Evolutionary conservation across 1,140 invertebrate genomes (phyloP), one percentile per base, ranked within the genome.

Genomic region (Oncopeltus fasciatus): DNA sequence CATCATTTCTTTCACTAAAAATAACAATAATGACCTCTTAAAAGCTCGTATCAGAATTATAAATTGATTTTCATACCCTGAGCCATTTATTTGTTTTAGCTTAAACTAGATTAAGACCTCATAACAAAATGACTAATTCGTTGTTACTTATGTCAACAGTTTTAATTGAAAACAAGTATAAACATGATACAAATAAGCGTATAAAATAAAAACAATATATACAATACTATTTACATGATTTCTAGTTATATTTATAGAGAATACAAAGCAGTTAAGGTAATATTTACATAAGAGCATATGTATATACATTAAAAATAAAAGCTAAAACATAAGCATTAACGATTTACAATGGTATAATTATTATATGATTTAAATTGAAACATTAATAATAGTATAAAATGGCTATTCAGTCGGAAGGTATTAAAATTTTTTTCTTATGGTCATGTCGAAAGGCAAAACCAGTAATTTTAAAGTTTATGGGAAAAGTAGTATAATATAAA

Each of bases 171-270:
- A 24, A 53, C 49, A 53, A 24, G 26, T 24, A 24, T 53, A 16
- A 26, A 16, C 24, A 24, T 53, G 26, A 24, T 53, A 53, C 18
- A 53, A 53, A 53, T 53, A 53, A 53, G 49, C 49, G 49, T 53
- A 53, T 53, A 53, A 53, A 53, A 53, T 53, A 20, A 53, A 47
- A 53, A 24, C 16, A 20, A 46, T 53, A 53, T 24, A 26, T 27
- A 53, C 24, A 24, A 53, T 53, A 26, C 31, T 38, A 8, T 38
- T 8, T 38, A 38, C 14, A 38, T 14, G 14, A 38, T 38, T 8
- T 38, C 5, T 38, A 24, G 26, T 24, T 24, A 27, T 16, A 53
- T 53, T 24, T 24, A 51, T 24, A 53, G 24, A 24, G 24, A 8
- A 24, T 24, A 53, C 49, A 24, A 24, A 24, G 24, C 49, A 26